phyloP scores from a whole-genome alignment of 2,888 invertebrate species.

The Chloroclysta siterata region DNA sequence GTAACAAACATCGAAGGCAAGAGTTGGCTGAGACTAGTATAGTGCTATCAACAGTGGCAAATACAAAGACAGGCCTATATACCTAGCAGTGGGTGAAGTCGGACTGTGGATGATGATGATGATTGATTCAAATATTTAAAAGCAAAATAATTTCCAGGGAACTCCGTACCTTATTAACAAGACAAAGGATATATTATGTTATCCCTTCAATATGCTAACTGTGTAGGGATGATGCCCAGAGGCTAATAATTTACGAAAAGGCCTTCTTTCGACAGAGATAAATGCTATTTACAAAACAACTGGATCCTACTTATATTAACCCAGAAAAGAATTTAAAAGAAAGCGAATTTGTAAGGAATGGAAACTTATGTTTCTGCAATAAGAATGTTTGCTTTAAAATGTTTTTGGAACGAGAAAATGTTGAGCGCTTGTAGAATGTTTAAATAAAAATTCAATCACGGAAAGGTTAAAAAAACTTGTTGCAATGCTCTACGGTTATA shows the following conservation, averaged over 20 bases:
- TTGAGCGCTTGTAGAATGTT: conserved; percentile 8
- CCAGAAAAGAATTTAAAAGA: conserved; percentile 35
- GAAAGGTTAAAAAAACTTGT: no score
- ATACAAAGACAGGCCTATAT: no score
- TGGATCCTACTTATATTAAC: conserved; percentile 33
- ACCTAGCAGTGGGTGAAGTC: no score
- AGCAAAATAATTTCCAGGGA: conserved; percentile 20
- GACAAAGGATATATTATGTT: conserved; percentile 33
- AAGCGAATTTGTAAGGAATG: conserved; percentile 34
- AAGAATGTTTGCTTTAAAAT: conserved; percentile 22
- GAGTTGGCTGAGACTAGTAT: no score
- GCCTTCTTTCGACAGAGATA: conserved; percentile 32
- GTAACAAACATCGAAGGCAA: no score
- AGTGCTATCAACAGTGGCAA: no score
- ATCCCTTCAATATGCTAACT: conserved; percentile 41
- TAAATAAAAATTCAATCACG: neutral
- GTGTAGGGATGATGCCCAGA: conserved; percentile 35
- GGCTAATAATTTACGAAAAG: conserved; percentile 42
- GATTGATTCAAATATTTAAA: conserved; percentile 12
- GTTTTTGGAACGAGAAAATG: conserved; percentile 21
- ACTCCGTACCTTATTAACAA: conserved; percentile 31
- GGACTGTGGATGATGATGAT: neutral
- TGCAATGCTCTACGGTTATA: no score
- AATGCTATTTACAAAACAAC: conserved; percentile 42
- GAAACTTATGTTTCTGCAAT: conserved; percentile 28